A percentile compares a stretch with the other conserved stretches of the same genome.
Evolutionary conservation across 2,797 vertebrate species (phyloP).

Genomic region (Premnoplex brunnescens): DNA sequence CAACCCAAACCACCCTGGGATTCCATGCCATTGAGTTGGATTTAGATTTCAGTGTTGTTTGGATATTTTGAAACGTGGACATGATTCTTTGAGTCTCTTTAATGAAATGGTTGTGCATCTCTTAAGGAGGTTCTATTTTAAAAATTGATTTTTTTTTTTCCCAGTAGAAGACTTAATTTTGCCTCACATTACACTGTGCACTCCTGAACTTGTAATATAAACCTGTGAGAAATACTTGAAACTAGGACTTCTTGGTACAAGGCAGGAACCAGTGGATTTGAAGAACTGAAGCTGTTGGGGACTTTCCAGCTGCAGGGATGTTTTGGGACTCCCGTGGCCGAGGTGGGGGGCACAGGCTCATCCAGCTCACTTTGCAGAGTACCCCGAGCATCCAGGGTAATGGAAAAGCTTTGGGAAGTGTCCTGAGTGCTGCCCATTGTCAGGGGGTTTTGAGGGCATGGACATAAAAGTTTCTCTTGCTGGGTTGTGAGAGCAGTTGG

Average conservation of each 20-base stretch:
- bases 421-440: rapidly evolving
- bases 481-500: neutral
- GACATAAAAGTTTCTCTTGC: neutral
- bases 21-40: neutral
- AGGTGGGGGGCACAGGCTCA: neutral
- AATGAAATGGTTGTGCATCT: neutral
- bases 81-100: neutral
- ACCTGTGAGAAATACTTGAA: neutral
- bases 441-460: neutral
- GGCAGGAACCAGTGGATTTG: neutral
- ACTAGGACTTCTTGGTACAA: neutral
- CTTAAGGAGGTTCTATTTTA: neutral
- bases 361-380: neutral
- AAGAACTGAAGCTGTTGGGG: neutral
- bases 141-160: neutral
- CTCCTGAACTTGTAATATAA: neutral
- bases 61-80: neutral
- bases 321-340: neutral
- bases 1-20: neutral
- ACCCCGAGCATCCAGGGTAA: neutral
- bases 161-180: neutral
- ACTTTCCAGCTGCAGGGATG: neutral
- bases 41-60: neutral
- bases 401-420: neutral
- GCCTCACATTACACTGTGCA: neutral